Base-by-base conservation (phyloP, 2,888 invertebrate species). In the Helleia helle region DNA sequence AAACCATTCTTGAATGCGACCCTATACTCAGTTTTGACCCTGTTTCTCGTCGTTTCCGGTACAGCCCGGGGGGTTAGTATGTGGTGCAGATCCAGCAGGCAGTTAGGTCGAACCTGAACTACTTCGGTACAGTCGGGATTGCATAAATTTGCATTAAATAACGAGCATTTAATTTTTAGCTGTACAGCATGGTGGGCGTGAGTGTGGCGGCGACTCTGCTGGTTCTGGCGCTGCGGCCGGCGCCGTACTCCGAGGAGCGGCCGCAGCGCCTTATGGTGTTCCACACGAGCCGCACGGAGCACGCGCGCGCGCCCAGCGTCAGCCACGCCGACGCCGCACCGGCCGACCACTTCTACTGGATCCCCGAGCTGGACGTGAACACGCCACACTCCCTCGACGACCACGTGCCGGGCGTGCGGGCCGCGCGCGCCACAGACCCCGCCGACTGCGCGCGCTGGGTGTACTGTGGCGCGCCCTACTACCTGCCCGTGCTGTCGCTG, bases 401-500 rank as follows among this genome's bases (percentile, higher is more conserved):
- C 4, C 45, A 59, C 44, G 65, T 65, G 40, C 50, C 55, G 11
- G 61, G 48, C 26, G 45, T 59, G 54, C 43, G 31, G 28, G 43
- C 13, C 38, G 47, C 44, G 41, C 42, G 38, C 17, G 42, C 28
- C 22, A 42, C 46, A 12, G 8, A 40, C 24, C 40, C 38, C 9
- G 58, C 6, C 31, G 84, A 89, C 53, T 93, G 93, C 69, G 69
- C 77, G 37, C 72, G 80, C 42, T 86, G 89, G 67, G 71, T 90
- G 51, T 93, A 92, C 74, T 94, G 94, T 74, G 94, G 93, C 42
- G 80, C 91, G 71, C 93, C 94, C 8, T 94, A 92, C 77, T 87
- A 89, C 61, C 89, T 93, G 68, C 94, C 94, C 25, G 91, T 91
- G 51, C 81, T 88, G 44, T 81, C 87, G 38, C 88, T 92, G 57